Percentiles rank a stretch among this genome's conserved stretches.
Evolutionary conservation across 1,140 invertebrate genomes (phyloP).

Genomic region (Pachypsylla venusta): DNA sequence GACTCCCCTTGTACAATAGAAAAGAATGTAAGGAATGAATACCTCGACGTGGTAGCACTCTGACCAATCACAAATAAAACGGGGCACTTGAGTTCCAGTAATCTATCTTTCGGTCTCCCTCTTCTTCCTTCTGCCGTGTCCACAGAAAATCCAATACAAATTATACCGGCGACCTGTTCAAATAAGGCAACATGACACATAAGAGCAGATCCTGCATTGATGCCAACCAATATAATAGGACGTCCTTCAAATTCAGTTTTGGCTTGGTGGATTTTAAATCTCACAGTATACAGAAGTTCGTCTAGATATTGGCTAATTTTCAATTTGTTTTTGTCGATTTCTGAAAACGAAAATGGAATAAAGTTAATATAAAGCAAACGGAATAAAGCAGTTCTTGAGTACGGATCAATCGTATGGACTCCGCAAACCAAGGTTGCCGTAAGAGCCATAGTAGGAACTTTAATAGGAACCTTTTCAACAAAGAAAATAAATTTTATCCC

Average conservation of each 20-base stretch:
- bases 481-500: not conserved
- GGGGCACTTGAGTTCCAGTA: slow-evolving; percentile 56
- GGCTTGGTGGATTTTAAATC: slow-evolving; percentile 53
- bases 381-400: not conserved
- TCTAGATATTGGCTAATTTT: slow-evolving; percentile 44
- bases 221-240: slow-evolving; percentile 60
- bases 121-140: slow-evolving; percentile 54
- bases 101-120: slow-evolving; percentile 60
- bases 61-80: slow-evolving; percentile 70
- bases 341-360: slow-evolving; percentile 22
- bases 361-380: not conserved
- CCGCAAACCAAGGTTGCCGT: too few relatives aligned
- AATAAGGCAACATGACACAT: slow-evolving; percentile 49
- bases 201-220: slow-evolving; percentile 54
- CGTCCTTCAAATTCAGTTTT: slow-evolving; percentile 47
- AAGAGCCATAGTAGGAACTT: not conserved
- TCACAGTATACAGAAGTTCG: slow-evolving; percentile 48
- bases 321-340: slow-evolving; percentile 32
- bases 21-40: not conserved
- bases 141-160: slow-evolving; percentile 68
- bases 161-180: slow-evolving; percentile 51
- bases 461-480: not conserved
- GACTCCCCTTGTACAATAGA: too few relatives aligned
- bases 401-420: too few relatives aligned
- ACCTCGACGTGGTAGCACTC: slow-evolving; percentile 40